Conservation (phyloP, 37 sponge, comb jelly and placozoan species). For the Mnemiopsis leidyi region DNA sequence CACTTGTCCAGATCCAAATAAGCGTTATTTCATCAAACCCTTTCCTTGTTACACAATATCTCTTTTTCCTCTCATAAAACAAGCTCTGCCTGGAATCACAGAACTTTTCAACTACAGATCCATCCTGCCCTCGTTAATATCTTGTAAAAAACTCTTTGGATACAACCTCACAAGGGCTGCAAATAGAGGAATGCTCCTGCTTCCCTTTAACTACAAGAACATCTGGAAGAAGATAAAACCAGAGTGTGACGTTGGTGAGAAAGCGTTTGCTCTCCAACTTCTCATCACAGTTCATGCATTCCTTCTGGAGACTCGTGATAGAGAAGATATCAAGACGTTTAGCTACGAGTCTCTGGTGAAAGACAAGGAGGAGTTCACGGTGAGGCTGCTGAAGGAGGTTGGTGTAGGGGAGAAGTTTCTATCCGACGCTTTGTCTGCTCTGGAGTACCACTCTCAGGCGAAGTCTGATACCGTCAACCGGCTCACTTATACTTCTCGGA, state of each 20-base stretch:
- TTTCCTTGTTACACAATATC: neutral
- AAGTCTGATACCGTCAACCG: too few relatives aligned
- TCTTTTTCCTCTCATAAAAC: neutral
- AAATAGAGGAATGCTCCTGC: neutral
- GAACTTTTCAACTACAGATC: constrained; percentile 33
- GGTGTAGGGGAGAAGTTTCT: too few relatives aligned
- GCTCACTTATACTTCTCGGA: too few relatives aligned
- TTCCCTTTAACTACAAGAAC: neutral
- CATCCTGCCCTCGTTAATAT: neutral
- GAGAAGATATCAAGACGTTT: neutral
- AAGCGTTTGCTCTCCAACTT: neutral
- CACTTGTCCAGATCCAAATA: neutral
- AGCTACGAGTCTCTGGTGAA: constrained; percentile 13
- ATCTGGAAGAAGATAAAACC: neutral
- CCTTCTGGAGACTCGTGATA: neutral
- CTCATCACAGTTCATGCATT: neutral
- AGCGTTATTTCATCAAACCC: neutral
- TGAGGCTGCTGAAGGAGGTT: too few relatives aligned
- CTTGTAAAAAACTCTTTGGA: too few relatives aligned
- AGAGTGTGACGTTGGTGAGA: neutral
- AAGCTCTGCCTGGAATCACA: neutral
- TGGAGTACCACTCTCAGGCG: too few relatives aligned
- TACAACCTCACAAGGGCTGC: neutral
- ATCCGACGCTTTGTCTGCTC: too few relatives aligned
- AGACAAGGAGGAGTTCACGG: too few relatives aligned